A percentile compares a stretch with the other conserved stretches of the same genome.
Conservation (phyloP, 2,797 vertebrate species). For the Danio aesculapii region DNA sequence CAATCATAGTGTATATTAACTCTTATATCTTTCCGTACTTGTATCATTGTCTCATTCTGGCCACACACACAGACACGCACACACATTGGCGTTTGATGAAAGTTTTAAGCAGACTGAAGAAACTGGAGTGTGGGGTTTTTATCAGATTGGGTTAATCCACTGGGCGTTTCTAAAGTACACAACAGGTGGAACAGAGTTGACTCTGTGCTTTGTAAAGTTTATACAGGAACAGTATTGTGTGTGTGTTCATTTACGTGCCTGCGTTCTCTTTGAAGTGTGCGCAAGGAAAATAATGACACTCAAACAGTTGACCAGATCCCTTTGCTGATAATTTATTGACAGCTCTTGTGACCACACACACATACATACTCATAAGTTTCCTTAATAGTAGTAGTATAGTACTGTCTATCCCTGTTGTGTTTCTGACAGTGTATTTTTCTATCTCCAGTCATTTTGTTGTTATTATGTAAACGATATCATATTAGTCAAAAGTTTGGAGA, state of each 20-base stretch:
- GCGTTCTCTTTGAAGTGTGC: slow-evolving; percentile 40
- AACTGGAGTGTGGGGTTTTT: slow-evolving; percentile 2
- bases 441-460: no score
- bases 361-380: not conserved
- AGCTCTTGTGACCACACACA: slow-evolving; percentile 66
- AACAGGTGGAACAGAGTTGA: slow-evolving; percentile 72
- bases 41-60: not conserved
- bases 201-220: slow-evolving; percentile 76
- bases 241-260: slow-evolving; percentile 51
- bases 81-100: not conserved
- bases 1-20: not conserved
- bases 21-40: not conserved
- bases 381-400: not conserved
- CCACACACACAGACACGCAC: not conserved
- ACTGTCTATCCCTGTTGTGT: not conserved
- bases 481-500: no score
- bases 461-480: no score
- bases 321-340: slow-evolving; percentile 75
- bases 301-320: slow-evolving; percentile 65
- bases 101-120: slow-evolving; percentile 3
- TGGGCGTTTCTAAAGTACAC: slow-evolving; percentile 72
- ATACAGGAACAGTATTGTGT: slow-evolving; percentile 65
- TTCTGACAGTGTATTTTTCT: no score
- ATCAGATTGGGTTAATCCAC: slow-evolving; percentile 63
- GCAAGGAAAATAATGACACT: slow-evolving; percentile 57